Evolutionary conservation across 2,888 invertebrate species (phyloP).

Genomic region (Nemotelus pantherinus): DNA sequence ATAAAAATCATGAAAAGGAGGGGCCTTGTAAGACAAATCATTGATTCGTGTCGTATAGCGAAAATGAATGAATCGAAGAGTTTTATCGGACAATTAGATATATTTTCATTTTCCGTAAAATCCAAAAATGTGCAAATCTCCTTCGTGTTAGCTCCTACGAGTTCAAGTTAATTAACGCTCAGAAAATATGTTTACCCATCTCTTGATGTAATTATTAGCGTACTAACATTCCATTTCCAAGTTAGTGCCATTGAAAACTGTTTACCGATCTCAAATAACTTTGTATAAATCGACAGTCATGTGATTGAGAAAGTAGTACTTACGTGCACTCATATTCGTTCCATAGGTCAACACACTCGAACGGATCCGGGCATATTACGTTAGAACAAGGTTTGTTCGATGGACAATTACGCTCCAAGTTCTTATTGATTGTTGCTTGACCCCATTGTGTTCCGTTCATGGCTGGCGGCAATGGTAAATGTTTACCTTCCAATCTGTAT

Average conservation of each 20-base stretch:
- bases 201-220: not conserved
- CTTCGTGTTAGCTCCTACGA: too few species aligned
- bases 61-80: too few species aligned
- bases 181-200: not conserved
- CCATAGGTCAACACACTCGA: conserved; percentile 96
- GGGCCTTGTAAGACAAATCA: too few species aligned
- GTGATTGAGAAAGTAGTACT: conserved; percentile 65
- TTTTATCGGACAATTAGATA: too few species aligned
- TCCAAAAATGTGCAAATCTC: too few species aligned
- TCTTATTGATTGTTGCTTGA: conserved; percentile 92
- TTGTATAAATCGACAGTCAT: too few species aligned
- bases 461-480: conserved; percentile 91
- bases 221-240: not conserved
- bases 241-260: not conserved
- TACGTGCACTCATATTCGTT: conserved; percentile 99
- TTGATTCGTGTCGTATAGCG: too few species aligned
- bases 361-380: conserved; percentile 91
- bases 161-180: too few species aligned
- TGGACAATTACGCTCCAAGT: conserved; percentile 90
- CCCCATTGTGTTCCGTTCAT: conserved; percentile 97
- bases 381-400: conserved; percentile 95
- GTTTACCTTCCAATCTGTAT: conserved; percentile 87
- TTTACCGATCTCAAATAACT: not conserved
- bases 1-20: too few species aligned
- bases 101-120: too few species aligned